phyloP scores from a whole-genome alignment of 1,140 invertebrate genomes.

The Helicoverpa zea region DNA sequence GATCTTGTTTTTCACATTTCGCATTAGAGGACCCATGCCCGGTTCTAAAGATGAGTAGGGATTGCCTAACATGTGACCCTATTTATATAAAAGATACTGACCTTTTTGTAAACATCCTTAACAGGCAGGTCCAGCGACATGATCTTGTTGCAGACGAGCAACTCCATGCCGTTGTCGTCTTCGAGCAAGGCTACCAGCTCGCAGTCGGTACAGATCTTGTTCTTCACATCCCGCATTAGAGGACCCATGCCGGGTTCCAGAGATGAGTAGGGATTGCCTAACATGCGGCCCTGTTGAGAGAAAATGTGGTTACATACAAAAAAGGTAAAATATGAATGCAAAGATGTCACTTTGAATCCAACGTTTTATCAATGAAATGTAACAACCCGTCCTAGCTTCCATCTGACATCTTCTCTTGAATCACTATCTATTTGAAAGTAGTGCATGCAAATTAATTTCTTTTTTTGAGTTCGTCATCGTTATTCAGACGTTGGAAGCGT shows the following conservation, averaged over 20 bases:
- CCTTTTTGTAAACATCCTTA: constrained; percentile 96
- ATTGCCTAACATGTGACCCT: too few relatives aligned
- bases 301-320: not conserved
- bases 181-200: constrained; percentile 98
- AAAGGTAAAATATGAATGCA: too few relatives aligned
- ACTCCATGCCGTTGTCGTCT: constrained; percentile 99
- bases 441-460: too few relatives aligned
- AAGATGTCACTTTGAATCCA: too few relatives aligned
- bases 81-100: too few relatives aligned
- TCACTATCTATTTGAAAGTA: too few relatives aligned
- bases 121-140: constrained; percentile 98
- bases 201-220: constrained; percentile 99
- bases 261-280: constrained; percentile 98
- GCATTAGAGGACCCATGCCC: constrained; percentile 98
- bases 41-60: constrained; percentile 98
- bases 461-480: too few relatives aligned
- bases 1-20: constrained; percentile 99
- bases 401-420: too few relatives aligned
- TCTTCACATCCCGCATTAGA: constrained; percentile 99
- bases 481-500: too few relatives aligned
- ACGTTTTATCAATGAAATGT: too few relatives aligned
- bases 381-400: too few relatives aligned
- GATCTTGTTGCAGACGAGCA: constrained; percentile 99
- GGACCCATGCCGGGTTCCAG: constrained; percentile 97
- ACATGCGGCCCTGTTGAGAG: constrained; percentile 94